These are phyloP conservation scores for Euspilapteryx auroguttella DNA, from an alignment of 2,888 invertebrate species.

Conservation along the genomic window DNA sequence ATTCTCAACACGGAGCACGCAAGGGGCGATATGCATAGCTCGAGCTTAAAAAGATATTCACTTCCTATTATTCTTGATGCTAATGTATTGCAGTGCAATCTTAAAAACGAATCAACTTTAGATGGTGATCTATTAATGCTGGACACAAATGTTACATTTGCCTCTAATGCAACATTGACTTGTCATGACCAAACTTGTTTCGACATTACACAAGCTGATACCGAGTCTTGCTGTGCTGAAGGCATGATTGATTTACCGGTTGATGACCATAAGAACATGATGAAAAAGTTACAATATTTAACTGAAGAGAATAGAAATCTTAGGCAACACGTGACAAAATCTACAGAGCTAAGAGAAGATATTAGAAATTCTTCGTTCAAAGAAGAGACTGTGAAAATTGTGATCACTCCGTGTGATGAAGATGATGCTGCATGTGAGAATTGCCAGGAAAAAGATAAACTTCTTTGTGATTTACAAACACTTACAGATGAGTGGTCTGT, in stretches of 20 bases:
- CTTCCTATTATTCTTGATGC: conserved; percentile 31
- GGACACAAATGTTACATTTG: conserved; percentile 38
- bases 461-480: conserved; percentile 13
- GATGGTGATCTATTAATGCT: conserved; percentile 46
- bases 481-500: conserved; percentile 18
- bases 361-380: too few relatives aligned
- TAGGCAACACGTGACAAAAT: too few relatives aligned
- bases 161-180: conserved; percentile 23
- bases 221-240: too few relatives aligned
- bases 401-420: too few relatives aligned
- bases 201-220: conserved; percentile 24
- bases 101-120: conserved; percentile 38
- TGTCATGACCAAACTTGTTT: conserved; percentile 35
- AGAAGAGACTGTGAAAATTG: too few relatives aligned
- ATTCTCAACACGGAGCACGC: conserved; percentile 23
- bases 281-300: too few relatives aligned
- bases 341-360: too few relatives aligned
- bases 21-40: conserved; percentile 17
- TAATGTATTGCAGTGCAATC: conserved; percentile 17
- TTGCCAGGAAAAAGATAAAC: conserved; percentile 1
- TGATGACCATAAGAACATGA: too few relatives aligned
- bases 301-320: too few relatives aligned
- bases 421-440: too few relatives aligned
- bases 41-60: conserved; percentile 28
- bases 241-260: too few relatives aligned